Conservation (phyloP, 2,888 invertebrate species). For the Petrolisthes manimaculis region DNA sequence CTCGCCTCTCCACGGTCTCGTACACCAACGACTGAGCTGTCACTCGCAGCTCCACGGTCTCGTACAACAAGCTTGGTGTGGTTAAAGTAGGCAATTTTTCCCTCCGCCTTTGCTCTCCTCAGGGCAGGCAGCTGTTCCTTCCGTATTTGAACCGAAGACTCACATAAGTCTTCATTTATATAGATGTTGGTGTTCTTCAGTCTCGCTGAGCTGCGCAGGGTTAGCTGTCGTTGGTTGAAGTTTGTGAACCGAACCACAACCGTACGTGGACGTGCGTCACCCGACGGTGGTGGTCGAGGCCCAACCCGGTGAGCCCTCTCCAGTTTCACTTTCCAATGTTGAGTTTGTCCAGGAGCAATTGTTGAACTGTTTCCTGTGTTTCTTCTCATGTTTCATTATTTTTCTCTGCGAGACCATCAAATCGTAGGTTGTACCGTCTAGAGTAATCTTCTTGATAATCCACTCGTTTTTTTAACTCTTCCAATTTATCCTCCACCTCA, state of each 20-base stretch:
- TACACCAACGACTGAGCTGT: neutral
- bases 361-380: neutral
- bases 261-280: neutral
- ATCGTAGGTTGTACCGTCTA: neutral
- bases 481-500: neutral
- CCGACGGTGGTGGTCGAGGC: neutral
- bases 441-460: constrained; percentile 18
- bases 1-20: neutral
- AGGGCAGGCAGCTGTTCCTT: neutral
- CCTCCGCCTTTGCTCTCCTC: neutral
- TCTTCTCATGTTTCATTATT: neutral
- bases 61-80: neutral
- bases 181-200: neutral
- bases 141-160: neutral
- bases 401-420: neutral
- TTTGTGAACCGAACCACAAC: neutral
- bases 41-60: neutral
- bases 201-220: neutral
- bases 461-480: neutral
- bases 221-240: neutral
- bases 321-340: neutral
- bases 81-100: constrained; percentile 1
- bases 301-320: constrained; percentile 14
- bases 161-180: neutral
- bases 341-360: neutral